phyloP scores from a whole-genome alignment of 1,140 invertebrate species.

The Sinella curviseta region DNA sequence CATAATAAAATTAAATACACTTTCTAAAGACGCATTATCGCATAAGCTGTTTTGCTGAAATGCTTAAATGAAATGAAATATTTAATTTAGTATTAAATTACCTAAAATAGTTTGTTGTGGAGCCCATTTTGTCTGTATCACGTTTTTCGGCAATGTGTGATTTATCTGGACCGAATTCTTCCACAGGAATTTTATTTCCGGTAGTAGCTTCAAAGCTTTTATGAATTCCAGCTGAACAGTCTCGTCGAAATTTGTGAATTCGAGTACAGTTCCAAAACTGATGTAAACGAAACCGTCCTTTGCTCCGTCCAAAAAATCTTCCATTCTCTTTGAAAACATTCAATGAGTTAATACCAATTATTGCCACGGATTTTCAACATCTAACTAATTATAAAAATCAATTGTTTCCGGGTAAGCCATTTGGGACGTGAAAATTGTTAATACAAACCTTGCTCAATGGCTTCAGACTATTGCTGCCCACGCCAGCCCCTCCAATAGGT shows the following conservation, averaged over 20 bases:
- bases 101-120: constrained; percentile 38
- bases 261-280: constrained; percentile 29
- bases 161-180: neutral
- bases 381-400: neutral
- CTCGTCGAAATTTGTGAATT: neutral
- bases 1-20: constrained; percentile 29
- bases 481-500: constrained; percentile 64
- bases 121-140: constrained; percentile 32
- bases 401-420: too few species aligned
- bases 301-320: neutral
- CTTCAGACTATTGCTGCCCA: constrained; percentile 45
- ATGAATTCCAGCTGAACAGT: constrained; percentile 11
- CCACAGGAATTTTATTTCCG: constrained; percentile 22
- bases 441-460: constrained; percentile 28
- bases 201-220: neutral
- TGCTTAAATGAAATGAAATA: neutral
- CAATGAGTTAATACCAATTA: too few species aligned
- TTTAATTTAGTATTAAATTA: neutral
- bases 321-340: neutral
- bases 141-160: constrained; percentile 35
- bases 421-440: neutral
- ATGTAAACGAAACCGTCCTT: constrained; percentile 31
- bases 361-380: neutral
- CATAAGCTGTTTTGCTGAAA: neutral
- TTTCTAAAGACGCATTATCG: neutral